phyloP scores from a whole-genome alignment of 2,888 invertebrate species.

The Erebia palarica region DNA sequence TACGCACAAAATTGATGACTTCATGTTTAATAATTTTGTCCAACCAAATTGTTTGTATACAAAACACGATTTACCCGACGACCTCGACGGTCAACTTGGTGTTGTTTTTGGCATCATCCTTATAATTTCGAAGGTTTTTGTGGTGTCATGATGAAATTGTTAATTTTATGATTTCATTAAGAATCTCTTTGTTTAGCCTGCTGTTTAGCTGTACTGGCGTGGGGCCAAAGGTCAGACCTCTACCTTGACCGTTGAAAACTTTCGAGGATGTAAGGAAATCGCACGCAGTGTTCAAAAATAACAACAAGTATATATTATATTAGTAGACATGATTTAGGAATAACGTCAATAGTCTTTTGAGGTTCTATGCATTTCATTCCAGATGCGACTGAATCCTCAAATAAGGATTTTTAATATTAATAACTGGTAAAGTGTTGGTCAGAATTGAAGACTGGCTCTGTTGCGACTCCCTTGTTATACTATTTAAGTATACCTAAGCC shows the following conservation, averaged over 20 bases:
- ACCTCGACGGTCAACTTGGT: slow-evolving; percentile 33
- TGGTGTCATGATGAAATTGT: slow-evolving; percentile 34
- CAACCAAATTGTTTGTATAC: slow-evolving; percentile 30
- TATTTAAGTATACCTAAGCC: too few relatives aligned
- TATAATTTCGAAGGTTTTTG: slow-evolving; percentile 37
- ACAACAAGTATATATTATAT: too few relatives aligned
- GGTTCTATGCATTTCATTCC: too few relatives aligned
- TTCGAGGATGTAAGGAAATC: too few relatives aligned
- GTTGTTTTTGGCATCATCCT: slow-evolving; percentile 40
- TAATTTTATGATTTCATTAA: slow-evolving; percentile 34
- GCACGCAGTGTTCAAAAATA: too few relatives aligned
- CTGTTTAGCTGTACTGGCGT: slow-evolving; percentile 36
- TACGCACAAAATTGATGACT: slow-evolving; percentile 28
- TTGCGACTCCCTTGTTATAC: too few relatives aligned
- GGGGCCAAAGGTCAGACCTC: slow-evolving; percentile 36
- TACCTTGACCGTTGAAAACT: not conserved
- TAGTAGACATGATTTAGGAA: too few relatives aligned
- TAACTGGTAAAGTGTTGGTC: too few relatives aligned
- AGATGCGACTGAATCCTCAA: too few relatives aligned
- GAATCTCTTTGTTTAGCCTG: slow-evolving; percentile 36
- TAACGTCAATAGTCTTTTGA: too few relatives aligned
- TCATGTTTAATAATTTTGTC: slow-evolving; percentile 34
- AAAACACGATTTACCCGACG: slow-evolving; percentile 26
- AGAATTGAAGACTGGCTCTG: too few relatives aligned
- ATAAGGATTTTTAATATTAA: too few relatives aligned